A percentile compares a stretch with the other conserved stretches of the same genome.
phyloP scores from a whole-genome alignment of 2,888 invertebrate genomes.

The Amorpha juglandis region DNA sequence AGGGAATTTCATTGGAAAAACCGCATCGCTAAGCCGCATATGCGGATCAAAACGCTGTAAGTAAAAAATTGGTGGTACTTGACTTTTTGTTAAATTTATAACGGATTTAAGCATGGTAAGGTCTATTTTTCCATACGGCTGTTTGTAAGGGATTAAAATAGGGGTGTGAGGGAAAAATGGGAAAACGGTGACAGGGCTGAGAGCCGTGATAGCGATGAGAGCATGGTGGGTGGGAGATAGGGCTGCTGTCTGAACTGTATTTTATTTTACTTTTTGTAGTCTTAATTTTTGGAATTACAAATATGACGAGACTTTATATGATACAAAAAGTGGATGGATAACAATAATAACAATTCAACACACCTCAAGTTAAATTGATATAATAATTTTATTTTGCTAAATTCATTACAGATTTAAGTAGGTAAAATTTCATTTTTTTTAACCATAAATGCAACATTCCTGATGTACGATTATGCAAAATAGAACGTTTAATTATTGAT shows the following conservation, averaged over 20 bases:
- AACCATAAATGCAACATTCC: too few relatives aligned
- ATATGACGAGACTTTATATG: background rate
- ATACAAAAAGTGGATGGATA: too few relatives aligned
- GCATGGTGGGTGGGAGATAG: conserved; percentile 64
- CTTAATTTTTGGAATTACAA: background rate
- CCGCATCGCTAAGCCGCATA: conserved; percentile 73
- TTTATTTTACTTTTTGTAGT: background rate
- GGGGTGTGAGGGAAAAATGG: conserved; percentile 70
- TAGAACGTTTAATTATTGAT: too few relatives aligned
- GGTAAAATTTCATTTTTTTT: too few relatives aligned
- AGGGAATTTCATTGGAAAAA: conserved; percentile 78
- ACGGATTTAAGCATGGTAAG: conserved; percentile 25
- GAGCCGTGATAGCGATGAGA: conserved; percentile 81
- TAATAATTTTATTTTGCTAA: too few relatives aligned
- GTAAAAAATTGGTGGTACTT: conserved; percentile 24
- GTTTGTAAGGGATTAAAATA: conserved; percentile 39
- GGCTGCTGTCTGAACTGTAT: conserved; percentile 49
- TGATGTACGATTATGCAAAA: too few relatives aligned
- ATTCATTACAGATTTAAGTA: too few relatives aligned
- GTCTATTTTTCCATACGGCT: conserved; percentile 34
- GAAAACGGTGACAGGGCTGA: conserved; percentile 80
- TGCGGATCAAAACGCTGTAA: conserved; percentile 44
- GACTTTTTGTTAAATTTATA: conserved; percentile 9
- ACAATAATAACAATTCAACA: too few relatives aligned
- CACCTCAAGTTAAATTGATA: too few relatives aligned